These are phyloP conservation scores for Artibeus jamaicensis DNA, from an alignment of 2,797 vertebrate species.

Conservation along the genomic window DNA sequence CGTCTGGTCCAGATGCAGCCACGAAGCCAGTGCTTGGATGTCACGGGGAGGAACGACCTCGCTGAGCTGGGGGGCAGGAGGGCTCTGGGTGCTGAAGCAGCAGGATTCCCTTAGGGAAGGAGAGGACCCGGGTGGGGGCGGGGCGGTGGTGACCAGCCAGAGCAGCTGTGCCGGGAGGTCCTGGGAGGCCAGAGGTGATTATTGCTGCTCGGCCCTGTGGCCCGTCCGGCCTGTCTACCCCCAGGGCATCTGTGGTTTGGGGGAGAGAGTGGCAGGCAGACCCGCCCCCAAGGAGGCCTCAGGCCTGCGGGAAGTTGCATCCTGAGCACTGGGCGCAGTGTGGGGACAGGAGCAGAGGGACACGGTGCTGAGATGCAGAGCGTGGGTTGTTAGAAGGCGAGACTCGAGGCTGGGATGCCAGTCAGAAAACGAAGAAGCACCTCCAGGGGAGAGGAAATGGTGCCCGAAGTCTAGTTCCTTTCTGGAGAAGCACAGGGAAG, in stretches of 20 bases:
- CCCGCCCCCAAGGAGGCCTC: too few species aligned
- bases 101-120: not conserved
- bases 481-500: too few species aligned
- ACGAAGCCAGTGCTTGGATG: not conserved
- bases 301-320: not conserved
- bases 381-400: not conserved
- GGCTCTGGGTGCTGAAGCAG: not conserved
- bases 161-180: accelerated
- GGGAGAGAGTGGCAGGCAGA: not conserved
- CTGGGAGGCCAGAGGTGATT: not conserved
- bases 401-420: not conserved
- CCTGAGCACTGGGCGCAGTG: too few species aligned
- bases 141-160: too few species aligned
- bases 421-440: not conserved
- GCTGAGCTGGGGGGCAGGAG: not conserved
- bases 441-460: not conserved
- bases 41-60: not conserved
- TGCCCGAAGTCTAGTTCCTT: too few species aligned
- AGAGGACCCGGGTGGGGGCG: not conserved
- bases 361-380: accelerated
- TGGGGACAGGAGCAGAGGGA: not conserved
- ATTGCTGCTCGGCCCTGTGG: not conserved
- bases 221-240: not conserved
- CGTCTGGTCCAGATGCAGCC: not conserved
- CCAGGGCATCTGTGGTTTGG: not conserved